These are phyloP conservation scores for Eudemis profundana DNA, from an alignment of 2,888 invertebrate genomes.

Conservation along the genomic window DNA sequence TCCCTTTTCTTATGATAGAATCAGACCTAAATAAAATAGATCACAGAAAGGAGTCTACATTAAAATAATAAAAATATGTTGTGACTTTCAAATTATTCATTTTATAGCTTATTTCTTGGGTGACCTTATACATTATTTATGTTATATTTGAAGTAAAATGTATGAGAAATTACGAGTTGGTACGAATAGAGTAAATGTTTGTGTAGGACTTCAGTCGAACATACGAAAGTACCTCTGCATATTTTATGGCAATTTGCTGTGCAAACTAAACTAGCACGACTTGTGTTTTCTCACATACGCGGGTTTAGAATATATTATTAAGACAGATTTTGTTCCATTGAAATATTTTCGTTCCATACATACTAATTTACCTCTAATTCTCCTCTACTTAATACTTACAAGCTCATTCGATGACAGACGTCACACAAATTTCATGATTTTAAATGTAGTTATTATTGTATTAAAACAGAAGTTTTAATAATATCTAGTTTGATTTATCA, in stretches of 20 bases:
- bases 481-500: too few species aligned
- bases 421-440: too few species aligned
- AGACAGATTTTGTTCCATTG: neutral
- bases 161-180: slow-evolving; percentile 10
- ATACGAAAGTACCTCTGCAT: slow-evolving; percentile 10
- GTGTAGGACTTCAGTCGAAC: slow-evolving; percentile 22
- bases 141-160: slow-evolving; percentile 3
- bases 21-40: neutral
- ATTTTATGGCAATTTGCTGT: slow-evolving; percentile 10
- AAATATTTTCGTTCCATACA: too few species aligned
- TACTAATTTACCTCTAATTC: too few species aligned
- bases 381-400: too few species aligned
- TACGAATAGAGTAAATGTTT: slow-evolving; percentile 15
- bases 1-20: neutral
- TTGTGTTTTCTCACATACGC: slow-evolving; percentile 1
- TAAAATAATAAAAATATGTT: too few species aligned
- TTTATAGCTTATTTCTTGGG: neutral
- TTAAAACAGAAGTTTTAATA: too few species aligned
- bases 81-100: neutral
- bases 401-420: too few species aligned
- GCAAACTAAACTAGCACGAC: slow-evolving; percentile 3
- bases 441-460: too few species aligned
- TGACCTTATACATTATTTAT: slow-evolving; percentile 9
- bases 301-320: neutral
- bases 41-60: too few species aligned